Base-by-base conservation (phyloP, 2,888 invertebrate genomes). In the Eupithecia dodoneata region DNA sequence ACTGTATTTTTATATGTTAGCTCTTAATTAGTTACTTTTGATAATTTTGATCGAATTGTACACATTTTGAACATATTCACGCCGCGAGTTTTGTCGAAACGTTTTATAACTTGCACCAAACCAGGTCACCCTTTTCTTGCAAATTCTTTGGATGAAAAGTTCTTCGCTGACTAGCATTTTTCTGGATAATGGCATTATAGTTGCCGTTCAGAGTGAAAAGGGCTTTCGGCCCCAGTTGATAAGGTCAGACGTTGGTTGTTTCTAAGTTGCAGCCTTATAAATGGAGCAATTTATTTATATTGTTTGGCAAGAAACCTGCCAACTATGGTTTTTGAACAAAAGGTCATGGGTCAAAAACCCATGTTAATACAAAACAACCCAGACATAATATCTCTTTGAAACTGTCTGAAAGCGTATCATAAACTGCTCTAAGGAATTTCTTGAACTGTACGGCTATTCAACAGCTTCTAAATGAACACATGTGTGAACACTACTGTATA, bases 151-250 rank as follows among this genome's bases (percentile, higher is more conserved):
- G 18, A n/a, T 69, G 45, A 45, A 69, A 69, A 45, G 6, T 69
- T 45, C 44, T 69, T 44, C 69, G 69, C 69, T 69, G 69, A 69
- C 69, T 10, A n/a, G n/a, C 69, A 69, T 45, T 69, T 67, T 69
- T 67, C 42, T 45, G 15, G 45, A 45, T 69, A 69, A 69, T 45
- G 18, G 15, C 45, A 69, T 69, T 45, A 45, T 18, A 69, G n/a
- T 69, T 45, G 45, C 69, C 13, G 3, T 15, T 45, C 44, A 45
- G 42, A 42, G 18, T 45, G 45, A 69, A 69, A n/a, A 15, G 18
- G 45, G n/a, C 69, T 69, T 69, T 69, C 15, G 9, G 10, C 10
- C 2, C n/a, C 15, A 69, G 44, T n/a, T n/a, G 10, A 69, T 69
- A 69, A 69, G 45, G 69, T 45, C 45, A 7, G 42, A 42, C 7